Conservation (phyloP, 2,113 vertebrate genomes). For the Geothlypis trichas region DNA sequence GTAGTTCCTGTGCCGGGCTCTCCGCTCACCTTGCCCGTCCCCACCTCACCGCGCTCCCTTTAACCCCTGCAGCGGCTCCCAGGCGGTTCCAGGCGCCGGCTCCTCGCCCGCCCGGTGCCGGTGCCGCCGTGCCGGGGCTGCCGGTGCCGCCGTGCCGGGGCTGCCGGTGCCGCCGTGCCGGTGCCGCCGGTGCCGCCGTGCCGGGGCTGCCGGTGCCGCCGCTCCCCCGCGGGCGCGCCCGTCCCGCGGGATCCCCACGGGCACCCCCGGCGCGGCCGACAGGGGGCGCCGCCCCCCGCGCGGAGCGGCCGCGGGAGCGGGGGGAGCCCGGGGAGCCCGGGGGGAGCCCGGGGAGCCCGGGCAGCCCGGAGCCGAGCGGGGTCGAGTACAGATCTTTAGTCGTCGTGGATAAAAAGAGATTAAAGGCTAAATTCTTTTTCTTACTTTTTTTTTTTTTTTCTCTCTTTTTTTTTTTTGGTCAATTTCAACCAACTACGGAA, state of each 20-base stretch:
- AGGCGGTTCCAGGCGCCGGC: background rate
- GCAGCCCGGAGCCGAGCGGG: slow-evolving; percentile 38
- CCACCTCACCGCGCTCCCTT: background rate
- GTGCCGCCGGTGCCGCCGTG: too few species aligned
- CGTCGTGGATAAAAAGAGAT: slow-evolving; percentile 76
- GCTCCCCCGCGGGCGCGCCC: background rate
- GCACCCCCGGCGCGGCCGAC: slow-evolving; percentile 60
- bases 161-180: background rate
- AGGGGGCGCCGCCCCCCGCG: slow-evolving; percentile 72
- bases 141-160: background rate
- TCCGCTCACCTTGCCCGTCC: background rate
- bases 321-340: background rate
- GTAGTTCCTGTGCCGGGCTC: background rate
- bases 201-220: background rate
- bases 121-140: too few species aligned
- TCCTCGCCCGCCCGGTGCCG: background rate
- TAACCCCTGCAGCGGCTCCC: background rate
- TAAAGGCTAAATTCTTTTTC: slow-evolving; percentile 72
- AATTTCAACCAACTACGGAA: slow-evolving; percentile 76
- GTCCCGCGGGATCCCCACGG: background rate
- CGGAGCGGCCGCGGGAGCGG: slow-evolving; percentile 48
- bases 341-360: background rate
- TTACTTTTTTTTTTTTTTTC: background rate
- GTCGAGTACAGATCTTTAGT: slow-evolving; percentile 76
- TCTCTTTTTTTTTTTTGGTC: background rate